Base-by-base conservation (phyloP, 2,888 invertebrate species). In the Anthrax anthrax region DNA sequence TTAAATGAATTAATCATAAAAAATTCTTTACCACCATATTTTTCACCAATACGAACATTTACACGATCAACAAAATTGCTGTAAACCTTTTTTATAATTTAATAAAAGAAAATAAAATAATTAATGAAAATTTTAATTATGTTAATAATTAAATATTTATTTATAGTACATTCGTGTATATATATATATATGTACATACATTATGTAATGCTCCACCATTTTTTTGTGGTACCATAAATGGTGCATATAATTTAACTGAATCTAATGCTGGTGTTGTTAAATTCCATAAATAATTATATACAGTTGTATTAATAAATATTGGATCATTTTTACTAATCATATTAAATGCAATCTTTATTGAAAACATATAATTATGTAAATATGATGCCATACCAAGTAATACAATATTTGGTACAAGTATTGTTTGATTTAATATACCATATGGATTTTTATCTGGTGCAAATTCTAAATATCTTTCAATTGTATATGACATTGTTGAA, bases 201-300 rank as follows among this genome's bases (percentile, higher is more conserved):
- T 72, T 72, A 37, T 71, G 64, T 43, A 83, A 60, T 58, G 81
- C 71, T 0, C 81, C 83, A 64, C 78, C 72, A 55, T 81, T 81
- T 29, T 71, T 71, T 1, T 74, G 73, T 0, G 81, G 81, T 0
- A 81, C 76, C 47, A 80, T 53, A 2, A 69, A 66, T 0, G 80
- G 80, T 0, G 69, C 70, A 1, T 78, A 46, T 9, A 58, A 69
- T 51, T 70, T 70, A 0, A 75, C 75, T 0, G 73, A 61, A 5
- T 72, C 70, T 52, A 81, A 55, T 5, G 81, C 66, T 0, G 78
- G 75, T 52, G 81, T 80, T 1, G 70, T 70, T 54, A 72, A 73
- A 50, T 81, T 77, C 78, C 80, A 81, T n/a, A 82, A 56, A 52
- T 75, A 78, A 43, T 82, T 72, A 49, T 78, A 67, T 1, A 82